Percentiles rank a stretch among this genome's conserved stretches.
phyloP scores from a whole-genome alignment of 2,113 vertebrate genomes.

The Scopus umbretta region DNA sequence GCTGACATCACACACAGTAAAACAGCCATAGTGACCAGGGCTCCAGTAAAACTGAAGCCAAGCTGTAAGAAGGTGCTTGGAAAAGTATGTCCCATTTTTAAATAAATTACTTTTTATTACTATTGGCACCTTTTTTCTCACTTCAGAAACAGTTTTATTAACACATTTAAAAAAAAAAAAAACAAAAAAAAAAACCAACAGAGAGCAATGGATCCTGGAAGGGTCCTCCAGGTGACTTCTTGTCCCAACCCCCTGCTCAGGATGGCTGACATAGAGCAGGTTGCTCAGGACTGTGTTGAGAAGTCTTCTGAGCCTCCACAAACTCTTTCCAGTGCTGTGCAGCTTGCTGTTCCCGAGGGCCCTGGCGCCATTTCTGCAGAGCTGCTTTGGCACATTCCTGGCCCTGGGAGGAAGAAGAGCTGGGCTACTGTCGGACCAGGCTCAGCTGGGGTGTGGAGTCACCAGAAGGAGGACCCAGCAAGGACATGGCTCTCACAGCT shows the following conservation, averaged over 20 bases:
- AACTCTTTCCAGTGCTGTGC: neutral
- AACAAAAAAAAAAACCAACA: neutral
- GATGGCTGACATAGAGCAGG: too few relatives aligned
- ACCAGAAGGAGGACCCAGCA: neutral
- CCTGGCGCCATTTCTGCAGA: neutral
- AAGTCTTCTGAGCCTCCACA: neutral
- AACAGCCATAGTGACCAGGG: neutral
- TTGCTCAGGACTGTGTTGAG: neutral
- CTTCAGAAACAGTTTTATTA: neutral
- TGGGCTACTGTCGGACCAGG: neutral
- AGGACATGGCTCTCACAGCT: neutral
- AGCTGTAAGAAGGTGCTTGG: too few relatives aligned
- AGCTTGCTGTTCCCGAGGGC: rapidly evolving
- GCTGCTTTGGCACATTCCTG: neutral
- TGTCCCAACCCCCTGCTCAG: neutral
- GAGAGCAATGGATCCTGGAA: neutral
- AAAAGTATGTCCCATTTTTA: neutral
- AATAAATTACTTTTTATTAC: neutral
- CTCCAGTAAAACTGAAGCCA: neutral
- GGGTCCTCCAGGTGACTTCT: neutral
- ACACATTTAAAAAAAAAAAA: neutral
- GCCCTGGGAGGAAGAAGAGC: neutral
- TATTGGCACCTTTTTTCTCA: too few relatives aligned
- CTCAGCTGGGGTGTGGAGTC: neutral
- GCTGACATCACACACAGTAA: too few relatives aligned